These are phyloP conservation scores for Cardinalis cardinalis DNA, from an alignment of 2,113 vertebrate genomes.

Conservation along the genomic window DNA sequence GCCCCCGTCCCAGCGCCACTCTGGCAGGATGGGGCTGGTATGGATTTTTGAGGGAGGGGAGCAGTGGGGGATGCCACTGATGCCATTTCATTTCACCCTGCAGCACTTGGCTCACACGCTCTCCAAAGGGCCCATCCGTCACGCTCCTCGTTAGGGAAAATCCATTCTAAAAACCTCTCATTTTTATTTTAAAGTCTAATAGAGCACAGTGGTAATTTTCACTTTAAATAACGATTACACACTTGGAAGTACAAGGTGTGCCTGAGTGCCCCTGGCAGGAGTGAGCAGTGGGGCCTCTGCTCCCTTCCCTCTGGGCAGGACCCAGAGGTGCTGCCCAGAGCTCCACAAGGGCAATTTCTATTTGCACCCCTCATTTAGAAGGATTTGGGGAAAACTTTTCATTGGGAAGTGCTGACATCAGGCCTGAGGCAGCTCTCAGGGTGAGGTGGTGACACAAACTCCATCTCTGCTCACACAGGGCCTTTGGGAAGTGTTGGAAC, in stretches of 20 bases:
- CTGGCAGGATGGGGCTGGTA: accelerated
- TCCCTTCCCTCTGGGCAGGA: not conserved
- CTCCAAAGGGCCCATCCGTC: slow-evolving; percentile 13
- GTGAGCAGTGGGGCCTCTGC: accelerated
- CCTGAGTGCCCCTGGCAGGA: not conserved
- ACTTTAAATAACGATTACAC: slow-evolving; percentile 38
- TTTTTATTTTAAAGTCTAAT: slow-evolving; percentile 60
- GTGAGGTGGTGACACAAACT: not conserved
- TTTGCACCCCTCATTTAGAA: not conserved
- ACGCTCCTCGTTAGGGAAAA: slow-evolving; percentile 63
- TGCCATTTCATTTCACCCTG: not conserved
- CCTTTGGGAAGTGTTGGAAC: not conserved
- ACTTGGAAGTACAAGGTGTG: not conserved
- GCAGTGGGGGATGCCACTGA: not conserved
- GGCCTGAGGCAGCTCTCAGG: not conserved
- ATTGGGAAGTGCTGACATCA: not conserved
- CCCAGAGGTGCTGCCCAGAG: accelerated
- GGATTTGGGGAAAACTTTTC: not conserved
- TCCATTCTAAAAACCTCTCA: slow-evolving; percentile 52
- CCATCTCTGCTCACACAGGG: not conserved
- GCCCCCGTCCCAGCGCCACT: not conserved
- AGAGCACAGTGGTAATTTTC: slow-evolving; percentile 28
- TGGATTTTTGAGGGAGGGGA: not conserved
- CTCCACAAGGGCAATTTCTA: not conserved
- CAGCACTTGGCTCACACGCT: not conserved